These are phyloP conservation scores for Stenoptilia bipunctidactyla DNA, from an alignment of 2,888 invertebrate species.

Conservation along the genomic window DNA sequence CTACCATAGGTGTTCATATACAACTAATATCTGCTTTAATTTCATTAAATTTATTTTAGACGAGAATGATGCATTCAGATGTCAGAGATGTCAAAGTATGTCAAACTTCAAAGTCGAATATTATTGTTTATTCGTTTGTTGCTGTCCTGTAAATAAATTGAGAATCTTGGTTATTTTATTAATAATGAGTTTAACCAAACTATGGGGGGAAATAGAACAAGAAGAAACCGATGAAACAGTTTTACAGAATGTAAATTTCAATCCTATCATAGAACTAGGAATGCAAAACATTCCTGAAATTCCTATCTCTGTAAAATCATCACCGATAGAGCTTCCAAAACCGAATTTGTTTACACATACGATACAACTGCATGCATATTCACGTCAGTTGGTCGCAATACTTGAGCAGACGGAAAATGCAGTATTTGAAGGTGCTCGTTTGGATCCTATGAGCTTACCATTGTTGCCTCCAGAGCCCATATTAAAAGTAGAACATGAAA, in stretches of 20 bases:
- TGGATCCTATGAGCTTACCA: constrained; percentile 44
- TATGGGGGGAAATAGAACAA: constrained; percentile 58
- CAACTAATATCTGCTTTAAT: too few relatives aligned
- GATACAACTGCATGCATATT: constrained; percentile 49
- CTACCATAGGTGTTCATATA: too few relatives aligned
- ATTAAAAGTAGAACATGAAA: constrained; percentile 39
- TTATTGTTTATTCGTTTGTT: too few relatives aligned
- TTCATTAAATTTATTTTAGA: too few relatives aligned
- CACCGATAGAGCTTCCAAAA: constrained; percentile 53
- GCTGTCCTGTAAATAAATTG: too few relatives aligned
- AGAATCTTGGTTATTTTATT: too few relatives aligned
- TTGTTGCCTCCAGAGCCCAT: constrained; percentile 40
- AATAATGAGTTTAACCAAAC: constrained; percentile 36
- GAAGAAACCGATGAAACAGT: constrained; percentile 40
- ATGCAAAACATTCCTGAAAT: constrained; percentile 66
- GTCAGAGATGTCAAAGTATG: too few relatives aligned
- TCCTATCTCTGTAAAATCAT: constrained; percentile 54
- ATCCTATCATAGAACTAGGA: constrained; percentile 61
- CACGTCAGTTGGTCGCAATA: constrained; percentile 41
- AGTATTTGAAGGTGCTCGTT: constrained; percentile 36
- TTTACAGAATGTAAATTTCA: constrained; percentile 57
- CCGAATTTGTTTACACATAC: constrained; percentile 59
- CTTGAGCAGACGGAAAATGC: constrained; percentile 46
- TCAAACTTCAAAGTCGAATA: too few relatives aligned
- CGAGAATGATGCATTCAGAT: too few relatives aligned